Conservation (phyloP, 2,797 vertebrate genomes). For the Champsocephalus esox region DNA sequence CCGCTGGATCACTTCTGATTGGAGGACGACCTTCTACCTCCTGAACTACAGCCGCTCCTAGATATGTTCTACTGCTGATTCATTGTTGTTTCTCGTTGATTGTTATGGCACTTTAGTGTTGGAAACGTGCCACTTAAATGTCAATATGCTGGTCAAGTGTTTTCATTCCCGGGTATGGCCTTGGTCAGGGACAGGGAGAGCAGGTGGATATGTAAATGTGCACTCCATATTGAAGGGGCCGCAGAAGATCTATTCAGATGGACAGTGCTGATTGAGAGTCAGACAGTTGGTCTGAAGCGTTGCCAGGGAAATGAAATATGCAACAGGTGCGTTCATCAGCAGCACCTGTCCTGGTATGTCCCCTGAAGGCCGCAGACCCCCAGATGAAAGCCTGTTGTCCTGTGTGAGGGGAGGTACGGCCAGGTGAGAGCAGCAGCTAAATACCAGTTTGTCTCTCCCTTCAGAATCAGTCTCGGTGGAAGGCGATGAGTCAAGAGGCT, state of each 20-base stretch:
- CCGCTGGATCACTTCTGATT: too few relatives aligned
- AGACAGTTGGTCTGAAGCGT: slow-evolving; percentile 26
- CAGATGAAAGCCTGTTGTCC: not conserved
- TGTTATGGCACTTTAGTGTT: not conserved
- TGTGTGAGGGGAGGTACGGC: not conserved
- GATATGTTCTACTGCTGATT: not conserved
- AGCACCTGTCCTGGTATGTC: slow-evolving; percentile 14
- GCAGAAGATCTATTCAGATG: slow-evolving; percentile 7
- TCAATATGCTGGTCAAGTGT: not conserved
- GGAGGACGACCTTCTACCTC: too few relatives aligned
- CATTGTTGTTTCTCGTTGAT: not conserved
- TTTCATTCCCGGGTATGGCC: not conserved
- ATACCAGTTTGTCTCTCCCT: slow-evolving; percentile 71
- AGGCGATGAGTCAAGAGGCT: slow-evolving; percentile 96
- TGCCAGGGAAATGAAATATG: slow-evolving; percentile 28
- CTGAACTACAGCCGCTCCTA: too few relatives aligned
- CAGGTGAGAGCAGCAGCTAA: not conserved
- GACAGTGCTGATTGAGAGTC: slow-evolving; percentile 23
- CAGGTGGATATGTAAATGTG: slow-evolving; percentile 15
- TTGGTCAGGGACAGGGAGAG: not conserved
- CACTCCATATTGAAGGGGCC: not conserved
- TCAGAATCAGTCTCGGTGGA: slow-evolving; percentile 93
- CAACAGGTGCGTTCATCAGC: slow-evolving; percentile 29
- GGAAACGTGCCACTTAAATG: not conserved
- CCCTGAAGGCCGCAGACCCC: slow-evolving; percentile 18